Conservation (phyloP, 1,140 invertebrate genomes). For the Eupeodes corollae region DNA sequence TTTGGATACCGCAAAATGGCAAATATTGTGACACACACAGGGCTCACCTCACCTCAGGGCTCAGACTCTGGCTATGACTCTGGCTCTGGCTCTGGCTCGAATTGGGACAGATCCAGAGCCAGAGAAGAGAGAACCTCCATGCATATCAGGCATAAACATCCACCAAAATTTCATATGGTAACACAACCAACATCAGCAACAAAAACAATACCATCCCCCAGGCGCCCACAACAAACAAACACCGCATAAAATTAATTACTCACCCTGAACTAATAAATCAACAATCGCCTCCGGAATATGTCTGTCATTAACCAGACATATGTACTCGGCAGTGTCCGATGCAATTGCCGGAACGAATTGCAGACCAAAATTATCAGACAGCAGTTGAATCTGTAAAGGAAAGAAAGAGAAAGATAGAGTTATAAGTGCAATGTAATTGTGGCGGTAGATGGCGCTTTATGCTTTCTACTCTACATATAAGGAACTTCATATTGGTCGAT, state of each 20-base stretch:
- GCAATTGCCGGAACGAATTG: constrained; percentile 50
- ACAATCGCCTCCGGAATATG: constrained; percentile 50
- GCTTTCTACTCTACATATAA: background rate
- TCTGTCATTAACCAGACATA: constrained; percentile 55
- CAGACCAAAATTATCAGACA: constrained; percentile 49
- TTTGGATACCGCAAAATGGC: no score
- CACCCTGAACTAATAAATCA: constrained; percentile 55
- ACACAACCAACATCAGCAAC: no score
- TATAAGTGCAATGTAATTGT: constrained; percentile 4
- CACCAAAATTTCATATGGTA: no score
- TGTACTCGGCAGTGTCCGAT: constrained; percentile 52
- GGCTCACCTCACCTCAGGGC: no score
- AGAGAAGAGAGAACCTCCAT: background rate
- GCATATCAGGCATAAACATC: no score
- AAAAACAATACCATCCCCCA: no score
- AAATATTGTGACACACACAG: no score
- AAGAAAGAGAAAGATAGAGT: constrained; percentile 1
- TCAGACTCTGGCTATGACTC: no score
- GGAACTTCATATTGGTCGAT: background rate
- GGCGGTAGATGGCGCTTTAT: background rate
- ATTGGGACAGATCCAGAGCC: no score
- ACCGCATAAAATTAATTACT: constrained; percentile 10
- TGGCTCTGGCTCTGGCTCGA: no score
- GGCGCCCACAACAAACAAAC: no score
- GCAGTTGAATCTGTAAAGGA: constrained; percentile 41